phyloP scores from a whole-genome alignment of 2,888 invertebrate genomes.

The Plagiodera versicolora region DNA sequence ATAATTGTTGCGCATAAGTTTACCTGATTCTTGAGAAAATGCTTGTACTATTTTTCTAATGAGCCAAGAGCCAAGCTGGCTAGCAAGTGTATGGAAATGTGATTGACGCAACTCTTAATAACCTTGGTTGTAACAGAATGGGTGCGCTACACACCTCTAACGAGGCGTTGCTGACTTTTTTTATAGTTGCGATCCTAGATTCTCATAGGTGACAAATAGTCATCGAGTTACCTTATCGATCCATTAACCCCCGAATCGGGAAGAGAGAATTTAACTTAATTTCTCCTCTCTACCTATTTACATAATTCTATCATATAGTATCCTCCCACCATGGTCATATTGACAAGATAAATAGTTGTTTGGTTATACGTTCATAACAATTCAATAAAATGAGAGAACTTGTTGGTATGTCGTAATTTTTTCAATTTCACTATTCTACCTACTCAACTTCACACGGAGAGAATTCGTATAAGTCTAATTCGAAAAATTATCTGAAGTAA shows the following conservation, averaged over 20 bases:
- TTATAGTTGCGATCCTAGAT: conserved; percentile 34
- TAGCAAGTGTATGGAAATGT: conserved; percentile 39
- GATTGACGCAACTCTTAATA: conserved; percentile 26
- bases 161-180: conserved; percentile 43
- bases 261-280: background rate
- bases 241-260: background rate
- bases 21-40: no score
- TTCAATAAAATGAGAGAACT: no score
- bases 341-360: background rate
- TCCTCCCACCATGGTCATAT: background rate
- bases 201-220: conserved; percentile 22
- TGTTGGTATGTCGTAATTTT: no score
- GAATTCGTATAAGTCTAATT: no score
- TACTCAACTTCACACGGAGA: no score
- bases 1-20: no score
- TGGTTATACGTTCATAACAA: background rate
- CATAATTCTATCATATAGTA: background rate
- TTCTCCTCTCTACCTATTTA: background rate
- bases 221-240: background rate
- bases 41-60: conserved; percentile 12
- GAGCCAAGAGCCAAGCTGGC: conserved; percentile 41
- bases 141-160: conserved; percentile 46
- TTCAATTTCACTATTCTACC: no score
- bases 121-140: conserved; percentile 43
- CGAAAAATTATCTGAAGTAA: no score